These are phyloP conservation scores for Aporrectodea caliginosa DNA, from an alignment of 1,140 invertebrate genomes.

Conservation along the genomic window DNA sequence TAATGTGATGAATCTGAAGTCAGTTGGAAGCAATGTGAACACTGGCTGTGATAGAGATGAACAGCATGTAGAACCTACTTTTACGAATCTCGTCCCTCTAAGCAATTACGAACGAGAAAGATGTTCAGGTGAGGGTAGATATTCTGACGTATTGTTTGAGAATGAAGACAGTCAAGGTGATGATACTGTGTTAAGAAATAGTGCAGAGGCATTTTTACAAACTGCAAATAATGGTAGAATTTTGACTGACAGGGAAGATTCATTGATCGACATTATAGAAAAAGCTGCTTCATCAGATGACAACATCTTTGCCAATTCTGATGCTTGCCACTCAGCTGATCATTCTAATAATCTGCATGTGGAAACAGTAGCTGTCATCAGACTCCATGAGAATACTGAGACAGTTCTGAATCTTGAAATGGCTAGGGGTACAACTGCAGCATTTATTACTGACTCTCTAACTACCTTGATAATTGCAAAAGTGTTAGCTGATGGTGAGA, in stretches of 20 bases:
- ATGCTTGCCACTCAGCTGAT: not conserved
- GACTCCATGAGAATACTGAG: too few relatives aligned
- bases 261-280: too few relatives aligned
- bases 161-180: not conserved
- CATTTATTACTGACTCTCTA: conserved; percentile 40
- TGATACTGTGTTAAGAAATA: not conserved
- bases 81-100: not conserved
- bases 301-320: not conserved
- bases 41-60: too few relatives aligned
- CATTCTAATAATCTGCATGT: too few relatives aligned
- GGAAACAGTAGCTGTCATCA: too few relatives aligned
- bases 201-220: too few relatives aligned
- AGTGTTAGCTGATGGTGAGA: conserved; percentile 32
- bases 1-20: too few relatives aligned
- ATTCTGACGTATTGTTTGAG: not conserved
- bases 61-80: too few relatives aligned
- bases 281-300: not conserved
- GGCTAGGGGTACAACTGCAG: too few relatives aligned
- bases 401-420: too few relatives aligned
- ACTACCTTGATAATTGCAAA: conserved; percentile 42
- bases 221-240: too few relatives aligned
- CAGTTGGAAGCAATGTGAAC: too few relatives aligned
- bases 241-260: not conserved
- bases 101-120: not conserved
- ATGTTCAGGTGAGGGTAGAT: not conserved